phyloP scores from a whole-genome alignment of 2,113 vertebrate genomes.

The Catharus fuscescens region DNA sequence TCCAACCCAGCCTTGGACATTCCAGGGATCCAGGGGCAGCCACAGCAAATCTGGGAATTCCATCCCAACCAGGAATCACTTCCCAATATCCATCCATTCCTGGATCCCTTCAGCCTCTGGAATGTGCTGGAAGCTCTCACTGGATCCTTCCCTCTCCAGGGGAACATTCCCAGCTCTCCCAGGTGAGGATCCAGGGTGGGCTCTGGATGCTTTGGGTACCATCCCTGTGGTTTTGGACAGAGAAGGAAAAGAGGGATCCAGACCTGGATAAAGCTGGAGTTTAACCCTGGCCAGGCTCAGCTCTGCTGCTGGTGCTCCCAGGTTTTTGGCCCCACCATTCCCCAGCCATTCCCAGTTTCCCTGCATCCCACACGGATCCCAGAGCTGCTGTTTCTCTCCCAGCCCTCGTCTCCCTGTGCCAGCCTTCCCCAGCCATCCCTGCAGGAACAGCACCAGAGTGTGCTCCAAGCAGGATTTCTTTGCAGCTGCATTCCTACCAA shows the following conservation, averaged over 20 bases:
- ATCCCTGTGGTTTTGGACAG: background rate
- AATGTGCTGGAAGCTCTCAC: background rate
- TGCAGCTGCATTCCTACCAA: background rate
- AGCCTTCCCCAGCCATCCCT: background rate
- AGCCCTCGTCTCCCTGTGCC: fast-evolving
- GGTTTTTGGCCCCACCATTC: background rate
- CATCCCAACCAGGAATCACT: too few species aligned
- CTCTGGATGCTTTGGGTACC: background rate
- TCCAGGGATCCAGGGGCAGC: too few species aligned
- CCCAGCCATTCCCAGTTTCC: background rate
- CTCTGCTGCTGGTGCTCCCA: background rate
- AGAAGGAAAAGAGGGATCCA: background rate
- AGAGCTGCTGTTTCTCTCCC: background rate
- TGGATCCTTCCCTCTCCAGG: background rate
- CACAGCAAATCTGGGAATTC: too few species aligned
- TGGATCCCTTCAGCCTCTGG: background rate
- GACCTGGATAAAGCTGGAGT: fast-evolving
- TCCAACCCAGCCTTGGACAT: background rate
- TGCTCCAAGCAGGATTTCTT: background rate
- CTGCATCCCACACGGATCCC: background rate
- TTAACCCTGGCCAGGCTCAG: background rate
- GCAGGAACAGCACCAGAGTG: fast-evolving
- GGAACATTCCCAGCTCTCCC: background rate
- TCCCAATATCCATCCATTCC: background rate
- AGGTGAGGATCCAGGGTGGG: background rate